Base-by-base conservation (phyloP, 64 coral and sea anemone genomes). In the Trachythela sp. region DNA sequence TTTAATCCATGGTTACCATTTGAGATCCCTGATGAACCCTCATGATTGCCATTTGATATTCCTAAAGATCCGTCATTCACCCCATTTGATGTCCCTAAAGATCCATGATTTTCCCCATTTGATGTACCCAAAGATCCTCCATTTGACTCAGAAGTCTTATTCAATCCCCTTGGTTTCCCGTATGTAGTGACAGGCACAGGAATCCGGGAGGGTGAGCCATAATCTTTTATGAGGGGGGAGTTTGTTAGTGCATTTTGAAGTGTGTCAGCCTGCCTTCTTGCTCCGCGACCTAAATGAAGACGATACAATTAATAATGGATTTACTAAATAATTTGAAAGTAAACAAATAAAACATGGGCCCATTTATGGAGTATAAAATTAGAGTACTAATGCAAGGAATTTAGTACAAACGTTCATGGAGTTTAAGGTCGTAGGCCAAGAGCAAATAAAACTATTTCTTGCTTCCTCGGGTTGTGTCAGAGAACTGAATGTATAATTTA, bases 161-260 rank as follows among this genome's bases (percentile, higher is more conserved):
- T 80, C 10, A 30, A 80, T 35, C 31, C 75, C 75, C 75, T 80
- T 37, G 75, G 75, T 39, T 80, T 80, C 37, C 75, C 75, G 20
- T 80, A 80, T 30, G 33, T 18, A 15, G 32, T 80, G 20, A 80
- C 75, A 18, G 75, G 75, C 31, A 35, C 37, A 13, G 75, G 75
- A 39, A 80, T 80, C 26, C 37, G 8, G 30, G 75, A 80, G 17
- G 33, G 75, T 64, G 56, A 7, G 15, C 56, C 56, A 27, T 64
- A 64, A 8, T 64, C 26, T 22, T 26, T 64, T 64, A 64, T 20
- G 8, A 64, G 15, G 49, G 49, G 22, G 56, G 56, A 20, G 26
- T 20, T 64, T 27, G 8, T 20, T 64, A 18, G 56, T 24, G 56
- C 13, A 20, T n/a, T 64, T 27, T 20, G 4, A 8, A 5, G 56